Conservation (phyloP, 2,797 vertebrate genomes). For the Dromococcyx pavoninus region DNA sequence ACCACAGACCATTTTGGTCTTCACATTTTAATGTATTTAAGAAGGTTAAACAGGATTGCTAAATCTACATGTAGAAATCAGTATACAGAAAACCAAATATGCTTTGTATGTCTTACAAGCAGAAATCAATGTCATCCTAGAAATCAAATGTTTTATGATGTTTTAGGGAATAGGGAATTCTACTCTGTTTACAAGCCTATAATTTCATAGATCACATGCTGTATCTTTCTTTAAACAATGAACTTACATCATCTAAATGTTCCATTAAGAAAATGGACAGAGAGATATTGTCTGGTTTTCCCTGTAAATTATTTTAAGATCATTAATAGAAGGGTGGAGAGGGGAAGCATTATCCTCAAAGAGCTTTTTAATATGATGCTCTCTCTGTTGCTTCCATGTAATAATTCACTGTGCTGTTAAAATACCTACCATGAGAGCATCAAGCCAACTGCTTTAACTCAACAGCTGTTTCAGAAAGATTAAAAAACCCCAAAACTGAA, state of each 20-base stretch:
- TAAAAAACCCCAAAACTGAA: background rate
- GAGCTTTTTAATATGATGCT: background rate
- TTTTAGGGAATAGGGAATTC: background rate
- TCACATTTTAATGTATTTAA: slow-evolving; percentile 59
- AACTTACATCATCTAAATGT: background rate
- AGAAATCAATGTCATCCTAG: slow-evolving; percentile 13
- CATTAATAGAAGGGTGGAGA: background rate
- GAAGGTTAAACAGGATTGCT: slow-evolving; percentile 37
- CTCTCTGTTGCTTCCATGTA: background rate
- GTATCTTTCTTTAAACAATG: background rate
- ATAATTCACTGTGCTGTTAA: background rate
- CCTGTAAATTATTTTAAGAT: background rate
- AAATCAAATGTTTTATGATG: background rate
- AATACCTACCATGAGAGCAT: background rate
- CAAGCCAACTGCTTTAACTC: background rate
- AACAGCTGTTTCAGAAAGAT: slow-evolving; percentile 22
- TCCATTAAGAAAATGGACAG: background rate
- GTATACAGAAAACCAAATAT: slow-evolving; percentile 12
- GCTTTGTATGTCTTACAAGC: slow-evolving; percentile 19
- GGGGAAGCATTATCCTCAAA: background rate
- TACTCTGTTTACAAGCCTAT: background rate
- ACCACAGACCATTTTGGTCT: slow-evolving; percentile 29
- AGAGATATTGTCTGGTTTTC: background rate
- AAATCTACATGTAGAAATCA: slow-evolving; percentile 31
- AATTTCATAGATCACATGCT: background rate